Base-by-base conservation (phyloP, 2,113 vertebrate genomes). In the Oncorhynchus tshawytscha region DNA sequence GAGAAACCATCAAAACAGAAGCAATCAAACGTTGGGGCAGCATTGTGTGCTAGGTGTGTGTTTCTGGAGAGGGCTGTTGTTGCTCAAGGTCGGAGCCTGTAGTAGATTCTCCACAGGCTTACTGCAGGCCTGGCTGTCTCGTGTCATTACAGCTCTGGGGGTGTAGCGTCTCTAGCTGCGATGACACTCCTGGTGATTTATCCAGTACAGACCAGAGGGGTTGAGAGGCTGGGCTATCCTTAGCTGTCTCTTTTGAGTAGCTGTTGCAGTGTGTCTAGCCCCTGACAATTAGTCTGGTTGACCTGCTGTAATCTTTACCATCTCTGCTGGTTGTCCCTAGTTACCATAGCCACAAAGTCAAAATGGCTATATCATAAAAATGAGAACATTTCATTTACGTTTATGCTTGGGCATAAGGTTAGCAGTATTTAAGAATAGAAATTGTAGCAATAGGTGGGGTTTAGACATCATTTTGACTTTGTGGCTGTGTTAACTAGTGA, bases 141-240 rank as follows among this genome's bases (percentile, higher is more conserved):
- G 34, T 69, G 79, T 75, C 75, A 68, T 78, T 57, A 59, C 51
- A 69, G 65, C 27, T 64, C 71, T 12, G 39, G 39, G 39, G 39
- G 39, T 20, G 54, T 73, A 8, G 18, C 20, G 4, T 15, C 5
- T 59, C 60, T 72, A 64, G 67, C 51, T 79, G 67, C 64, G 68
- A 76, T 85, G 79, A 82, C 79, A 79, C 70, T 73, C 6, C 49
- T 51, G 68, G 69, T 45, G 34, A 69, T 76, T 70, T 60, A n/a
- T 70, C 64, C 67, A 39, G 15, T 18, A 31, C 48, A 20, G 11
- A 25, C 31, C 51, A 5, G 18, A 16, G 20, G 72, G 54, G 77
- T 4, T 2, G 15, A 2, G 49, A 3, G 18, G 45, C 31, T 57
- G 57, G 29, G 60, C 39, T 11, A 45, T 45, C 39, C 39, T 45